These are phyloP conservation scores for Ophioninae sp. DNA, from an alignment of 2,888 invertebrate genomes.

Conservation along the genomic window DNA sequence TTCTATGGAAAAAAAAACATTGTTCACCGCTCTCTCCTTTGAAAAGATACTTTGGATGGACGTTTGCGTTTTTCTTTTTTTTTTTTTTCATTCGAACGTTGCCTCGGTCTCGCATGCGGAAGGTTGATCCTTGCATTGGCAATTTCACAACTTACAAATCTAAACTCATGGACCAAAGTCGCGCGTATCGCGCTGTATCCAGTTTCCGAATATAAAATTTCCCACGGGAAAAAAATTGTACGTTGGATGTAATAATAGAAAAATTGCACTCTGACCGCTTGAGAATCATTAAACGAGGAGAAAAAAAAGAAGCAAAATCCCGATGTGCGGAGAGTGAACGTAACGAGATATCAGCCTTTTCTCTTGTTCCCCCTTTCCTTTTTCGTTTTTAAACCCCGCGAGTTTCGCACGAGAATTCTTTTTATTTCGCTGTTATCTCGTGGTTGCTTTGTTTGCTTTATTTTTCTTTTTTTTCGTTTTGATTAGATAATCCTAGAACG, in stretches of 20 bases:
- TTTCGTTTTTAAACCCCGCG: slow-evolving; percentile 15
- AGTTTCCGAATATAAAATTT: background rate
- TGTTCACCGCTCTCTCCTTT: background rate
- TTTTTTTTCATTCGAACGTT: slow-evolving; percentile 19
- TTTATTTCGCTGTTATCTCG: slow-evolving; percentile 67
- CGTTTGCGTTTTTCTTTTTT: slow-evolving; percentile 23
- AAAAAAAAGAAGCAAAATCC: slow-evolving; percentile 4
- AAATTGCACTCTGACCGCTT: slow-evolving; percentile 8
- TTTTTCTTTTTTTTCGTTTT: slow-evolving; percentile 65
- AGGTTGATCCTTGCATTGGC: background rate
- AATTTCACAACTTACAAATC: background rate
- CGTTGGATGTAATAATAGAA: background rate
- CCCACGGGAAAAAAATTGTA: background rate
- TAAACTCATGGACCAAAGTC: background rate
- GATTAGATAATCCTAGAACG: slow-evolving; percentile 77
- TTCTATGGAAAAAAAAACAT: background rate
- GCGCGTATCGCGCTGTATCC: background rate
- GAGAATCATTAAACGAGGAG: background rate
- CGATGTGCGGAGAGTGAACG: background rate
- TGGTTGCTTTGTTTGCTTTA: slow-evolving; percentile 66
- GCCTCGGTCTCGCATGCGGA: background rate
- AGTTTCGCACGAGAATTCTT: slow-evolving; percentile 31
- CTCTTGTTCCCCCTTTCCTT: slow-evolving; percentile 11
- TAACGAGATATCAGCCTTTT: slow-evolving; percentile 26
- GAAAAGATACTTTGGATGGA: slow-evolving; percentile 19